Evolutionary conservation across 2,113 vertebrate genomes (phyloP), one percentile per base, ranked within the genome.

Genomic region (Orycteropus afer): DNA sequence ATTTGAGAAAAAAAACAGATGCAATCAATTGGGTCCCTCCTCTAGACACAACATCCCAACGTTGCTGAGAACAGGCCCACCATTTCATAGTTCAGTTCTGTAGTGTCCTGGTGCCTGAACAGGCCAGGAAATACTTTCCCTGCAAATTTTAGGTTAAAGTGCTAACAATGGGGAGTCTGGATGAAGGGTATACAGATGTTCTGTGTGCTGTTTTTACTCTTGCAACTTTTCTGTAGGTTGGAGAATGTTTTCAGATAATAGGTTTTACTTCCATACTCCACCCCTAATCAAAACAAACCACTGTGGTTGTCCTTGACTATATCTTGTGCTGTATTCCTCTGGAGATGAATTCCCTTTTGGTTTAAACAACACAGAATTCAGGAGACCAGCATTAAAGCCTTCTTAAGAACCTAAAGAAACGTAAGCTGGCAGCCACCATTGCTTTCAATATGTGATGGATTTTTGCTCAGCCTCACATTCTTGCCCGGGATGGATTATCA

Each of bases 401-500:
- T 53, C 37, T 20, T 32, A 53, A 61, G 49, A 67, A 34, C 40
- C 12, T 40, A 5, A 11, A 67, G 65, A 91, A 80, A 7, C 32
- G 55, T n/a, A 55, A 59, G 29, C 79, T 86, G 74, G 32, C 47
- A 78, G 27, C 67, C 12, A 15, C 45, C 49, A 9, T 59, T 47
- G 32, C 71, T 78, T 81, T 86, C 45, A 42, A 23, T 42, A 25
- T 94, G 34, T 23, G n/a, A 18, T 15, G 57, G 20, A n/a, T n/a
- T n/a, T 76, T 84, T 79, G 67, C 5, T 61, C 22, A 40, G 37
- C 79, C 49, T 57, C 80, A 47, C 49, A 95, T 73, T 96, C 96
- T 85, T 89, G 84, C 91, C 63, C 49, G 90, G 86, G 90, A 93
- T 92, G 51, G 73, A 76, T 93, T 65, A 86, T 89, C 32, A 65